These are phyloP conservation scores for Coelopa frigida DNA, from an alignment of 1,140 invertebrate genomes.

Conservation along the genomic window DNA sequence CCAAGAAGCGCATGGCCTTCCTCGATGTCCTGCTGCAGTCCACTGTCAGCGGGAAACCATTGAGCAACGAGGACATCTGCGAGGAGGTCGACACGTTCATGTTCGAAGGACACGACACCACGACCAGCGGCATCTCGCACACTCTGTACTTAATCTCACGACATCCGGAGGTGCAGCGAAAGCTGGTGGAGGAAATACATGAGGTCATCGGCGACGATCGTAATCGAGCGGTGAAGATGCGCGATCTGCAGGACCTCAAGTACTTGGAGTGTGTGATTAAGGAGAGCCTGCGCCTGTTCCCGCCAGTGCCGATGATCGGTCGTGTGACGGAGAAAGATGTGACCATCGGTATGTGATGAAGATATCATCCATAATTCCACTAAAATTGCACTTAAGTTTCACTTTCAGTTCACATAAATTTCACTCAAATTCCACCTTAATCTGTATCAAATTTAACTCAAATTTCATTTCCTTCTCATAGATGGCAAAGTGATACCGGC, in stretches of 20 bases:
- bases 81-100: conserved; percentile 73
- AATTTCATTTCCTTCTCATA: conserved; percentile 6
- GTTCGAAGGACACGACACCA: conserved; percentile 64
- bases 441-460: too few relatives aligned
- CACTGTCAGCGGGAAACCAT: conserved; percentile 42
- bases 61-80: conserved; percentile 56
- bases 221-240: conserved; percentile 38
- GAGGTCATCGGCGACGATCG: conserved; percentile 45
- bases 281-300: conserved; percentile 53
- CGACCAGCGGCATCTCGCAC: conserved; percentile 50
- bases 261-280: conserved; percentile 58
- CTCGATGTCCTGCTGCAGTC: conserved; percentile 60
- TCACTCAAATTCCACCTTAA: not conserved
- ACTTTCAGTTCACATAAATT: not conserved
- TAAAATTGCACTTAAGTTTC: not conserved
- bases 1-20: conserved; percentile 46
- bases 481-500: conserved; percentile 32
- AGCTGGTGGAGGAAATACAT: conserved; percentile 51
- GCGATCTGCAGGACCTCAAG: conserved; percentile 48
- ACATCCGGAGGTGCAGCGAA: conserved; percentile 52
- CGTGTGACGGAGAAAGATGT: conserved; percentile 44
- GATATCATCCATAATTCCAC: not conserved
- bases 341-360: conserved; percentile 10
- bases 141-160: conserved; percentile 48
- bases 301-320: conserved; percentile 55